A percentile compares a stretch with the other conserved stretches of the same genome.
Evolutionary conservation across 1,140 invertebrate species (phyloP).

Genomic region (Caenorhabditis tropicalis): DNA sequence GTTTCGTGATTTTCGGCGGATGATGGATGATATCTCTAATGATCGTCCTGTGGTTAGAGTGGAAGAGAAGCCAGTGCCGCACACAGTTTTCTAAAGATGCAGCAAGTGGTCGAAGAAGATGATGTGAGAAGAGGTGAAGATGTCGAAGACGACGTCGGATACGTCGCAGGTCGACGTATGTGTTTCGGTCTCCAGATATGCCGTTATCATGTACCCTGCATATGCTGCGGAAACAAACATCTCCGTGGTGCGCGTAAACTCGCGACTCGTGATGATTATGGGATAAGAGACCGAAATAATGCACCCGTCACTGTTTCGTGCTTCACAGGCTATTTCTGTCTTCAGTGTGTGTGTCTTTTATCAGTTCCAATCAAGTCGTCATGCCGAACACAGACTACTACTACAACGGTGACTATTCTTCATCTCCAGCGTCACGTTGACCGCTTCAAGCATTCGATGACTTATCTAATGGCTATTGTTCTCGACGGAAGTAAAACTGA

Average conservation of each 20-base stretch:
- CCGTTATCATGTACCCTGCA: constrained; percentile 20
- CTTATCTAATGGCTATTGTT: background rate
- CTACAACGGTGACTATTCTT: background rate
- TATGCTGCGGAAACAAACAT: background rate
- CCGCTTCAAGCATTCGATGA: background rate
- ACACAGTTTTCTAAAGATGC: constrained; percentile 32
- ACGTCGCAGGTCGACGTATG: too few relatives aligned
- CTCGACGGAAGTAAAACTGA: background rate
- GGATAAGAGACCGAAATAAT: background rate
- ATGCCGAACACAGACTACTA: constrained; percentile 22
- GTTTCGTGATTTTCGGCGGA: background rate
- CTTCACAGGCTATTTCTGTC: background rate
- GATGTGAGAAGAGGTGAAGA: background rate
- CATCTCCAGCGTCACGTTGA: background rate
- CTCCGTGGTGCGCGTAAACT: constrained; percentile 29
- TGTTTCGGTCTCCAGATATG: constrained; percentile 16
- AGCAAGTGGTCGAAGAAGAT: constrained; percentile 20
- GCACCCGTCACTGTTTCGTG: background rate
- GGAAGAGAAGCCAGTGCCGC: background rate
- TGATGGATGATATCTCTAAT: constrained; percentile 34
- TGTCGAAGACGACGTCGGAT: background rate
- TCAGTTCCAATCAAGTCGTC: background rate
- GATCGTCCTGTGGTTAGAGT: constrained; percentile 31
- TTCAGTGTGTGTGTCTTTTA: background rate
- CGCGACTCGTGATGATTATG: background rate